These are phyloP conservation scores for Pyrrhosoma nymphula DNA, from an alignment of 2,888 invertebrate species.

Conservation along the genomic window DNA sequence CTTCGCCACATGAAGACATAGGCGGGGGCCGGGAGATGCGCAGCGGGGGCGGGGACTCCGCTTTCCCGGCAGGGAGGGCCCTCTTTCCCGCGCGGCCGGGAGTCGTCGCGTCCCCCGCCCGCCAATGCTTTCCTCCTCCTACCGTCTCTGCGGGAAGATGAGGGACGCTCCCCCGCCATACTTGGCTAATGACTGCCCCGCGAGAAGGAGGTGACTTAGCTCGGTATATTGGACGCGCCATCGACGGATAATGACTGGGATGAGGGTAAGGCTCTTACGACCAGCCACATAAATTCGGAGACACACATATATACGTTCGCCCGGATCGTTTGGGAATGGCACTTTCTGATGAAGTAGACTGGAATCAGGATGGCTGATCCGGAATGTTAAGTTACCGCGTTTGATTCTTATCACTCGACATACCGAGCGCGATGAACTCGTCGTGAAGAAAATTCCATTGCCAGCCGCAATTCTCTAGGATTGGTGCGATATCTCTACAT, in stretches of 20 bases:
- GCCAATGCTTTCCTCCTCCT: neutral
- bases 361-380: too few species aligned
- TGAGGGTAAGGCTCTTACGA: neutral
- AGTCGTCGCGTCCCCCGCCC: neutral
- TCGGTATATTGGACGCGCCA: neutral
- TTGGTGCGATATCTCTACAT: too few species aligned
- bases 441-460: too few species aligned
- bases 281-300: neutral
- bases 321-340: too few species aligned
- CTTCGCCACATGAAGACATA: constrained; percentile 58
- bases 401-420: too few species aligned
- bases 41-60: constrained; percentile 22
- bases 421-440: too few species aligned
- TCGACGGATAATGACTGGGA: neutral
- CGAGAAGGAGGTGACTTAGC: neutral
- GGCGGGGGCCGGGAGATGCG: constrained; percentile 46
- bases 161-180: neutral
- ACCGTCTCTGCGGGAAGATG: neutral
- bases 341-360: too few species aligned
- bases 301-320: too few species aligned
- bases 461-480: too few species aligned
- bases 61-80: constrained; percentile 25
- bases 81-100: neutral
- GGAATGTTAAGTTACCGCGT: too few species aligned
- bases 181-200: neutral